Percentiles rank a stretch among this genome's conserved stretches.
phyloP scores from a whole-genome alignment of 2,113 vertebrate genomes.

The Vimba vimba region DNA sequence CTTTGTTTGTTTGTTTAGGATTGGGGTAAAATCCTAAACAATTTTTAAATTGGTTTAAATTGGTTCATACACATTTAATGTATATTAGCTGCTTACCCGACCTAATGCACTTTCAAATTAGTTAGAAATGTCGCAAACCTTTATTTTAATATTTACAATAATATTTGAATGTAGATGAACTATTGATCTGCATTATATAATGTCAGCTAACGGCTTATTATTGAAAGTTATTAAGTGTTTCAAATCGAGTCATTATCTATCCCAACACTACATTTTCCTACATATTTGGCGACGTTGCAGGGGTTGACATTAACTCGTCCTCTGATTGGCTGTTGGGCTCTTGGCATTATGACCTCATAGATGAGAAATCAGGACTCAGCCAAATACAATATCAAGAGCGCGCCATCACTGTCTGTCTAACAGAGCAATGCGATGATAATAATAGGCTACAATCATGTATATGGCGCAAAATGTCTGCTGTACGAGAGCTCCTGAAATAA shows the following conservation, averaged over 20 bases:
- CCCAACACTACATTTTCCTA: not conserved
- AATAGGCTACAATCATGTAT: slow-evolving; percentile 80
- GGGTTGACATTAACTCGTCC: not conserved
- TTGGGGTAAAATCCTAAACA: too few relatives aligned
- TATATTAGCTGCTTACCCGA: too few relatives aligned
- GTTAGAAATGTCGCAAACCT: not conserved
- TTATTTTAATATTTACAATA: not conserved
- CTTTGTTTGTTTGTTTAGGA: not conserved
- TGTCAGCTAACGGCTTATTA: not conserved
- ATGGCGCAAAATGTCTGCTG: not conserved
- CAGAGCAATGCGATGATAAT: slow-evolving; percentile 1
- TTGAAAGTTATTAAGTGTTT: not conserved
- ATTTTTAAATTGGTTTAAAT: too few relatives aligned
- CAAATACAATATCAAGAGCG: slow-evolving; percentile 22
- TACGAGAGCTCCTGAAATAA: not conserved
- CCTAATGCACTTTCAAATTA: not conserved
- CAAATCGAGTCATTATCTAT: slow-evolving; percentile 7
- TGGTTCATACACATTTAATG: not conserved
- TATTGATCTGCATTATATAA: not conserved
- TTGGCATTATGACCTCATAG: slow-evolving; percentile 31
- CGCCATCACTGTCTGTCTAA: slow-evolving; percentile 14
- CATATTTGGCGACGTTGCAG: slow-evolving; percentile 20
- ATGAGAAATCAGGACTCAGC: slow-evolving; percentile 26
- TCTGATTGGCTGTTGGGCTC: slow-evolving; percentile 24
- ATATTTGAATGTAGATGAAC: not conserved